A percentile compares a stretch with the other conserved stretches of the same genome.
These are phyloP conservation scores for Mycetomoellerius zeteki DNA, from an alignment of 1,140 invertebrate species.

Conservation along the genomic window DNA sequence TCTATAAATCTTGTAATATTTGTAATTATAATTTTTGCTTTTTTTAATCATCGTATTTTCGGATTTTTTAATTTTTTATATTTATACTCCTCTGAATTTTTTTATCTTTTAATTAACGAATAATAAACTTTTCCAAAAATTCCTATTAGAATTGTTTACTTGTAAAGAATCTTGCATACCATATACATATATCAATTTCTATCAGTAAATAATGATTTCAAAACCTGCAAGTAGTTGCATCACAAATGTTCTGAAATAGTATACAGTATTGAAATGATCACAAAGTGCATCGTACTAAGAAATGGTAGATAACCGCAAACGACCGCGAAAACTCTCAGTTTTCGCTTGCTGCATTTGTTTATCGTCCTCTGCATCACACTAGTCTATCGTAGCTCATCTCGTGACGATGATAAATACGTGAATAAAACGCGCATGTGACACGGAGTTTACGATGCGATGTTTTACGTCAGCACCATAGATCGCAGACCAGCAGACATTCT, in stretches of 20 bases:
- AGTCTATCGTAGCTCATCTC: conserved; percentile 39
- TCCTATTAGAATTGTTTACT: not conserved
- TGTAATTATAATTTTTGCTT: not conserved
- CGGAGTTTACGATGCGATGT: conserved; percentile 16
- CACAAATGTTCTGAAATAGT: not conserved
- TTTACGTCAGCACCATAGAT: conserved; percentile 63
- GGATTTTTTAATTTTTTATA: not conserved
- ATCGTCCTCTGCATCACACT: conserved; percentile 13
- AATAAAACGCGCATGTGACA: conserved; percentile 52
- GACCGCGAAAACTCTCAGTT: conserved; percentile 28
- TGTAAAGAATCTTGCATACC: not conserved
- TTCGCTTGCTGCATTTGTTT: conserved; percentile 30
- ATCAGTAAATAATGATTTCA: not conserved
- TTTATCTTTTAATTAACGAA: not conserved
- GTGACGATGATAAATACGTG: conserved; percentile 41
- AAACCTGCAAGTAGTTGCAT: not conserved
- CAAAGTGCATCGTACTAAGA: not conserved
- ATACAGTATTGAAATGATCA: conserved; percentile 37
- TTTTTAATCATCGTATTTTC: not conserved
- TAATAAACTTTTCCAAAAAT: not conserved
- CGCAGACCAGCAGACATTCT: conserved; percentile 70
- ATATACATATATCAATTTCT: not conserved
- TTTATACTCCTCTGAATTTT: not conserved
- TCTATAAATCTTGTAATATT: not conserved
- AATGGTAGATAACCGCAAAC: conserved; percentile 31